Base-by-base conservation (phyloP, 2,797 vertebrate genomes). In the Sardinella longiceps region DNA sequence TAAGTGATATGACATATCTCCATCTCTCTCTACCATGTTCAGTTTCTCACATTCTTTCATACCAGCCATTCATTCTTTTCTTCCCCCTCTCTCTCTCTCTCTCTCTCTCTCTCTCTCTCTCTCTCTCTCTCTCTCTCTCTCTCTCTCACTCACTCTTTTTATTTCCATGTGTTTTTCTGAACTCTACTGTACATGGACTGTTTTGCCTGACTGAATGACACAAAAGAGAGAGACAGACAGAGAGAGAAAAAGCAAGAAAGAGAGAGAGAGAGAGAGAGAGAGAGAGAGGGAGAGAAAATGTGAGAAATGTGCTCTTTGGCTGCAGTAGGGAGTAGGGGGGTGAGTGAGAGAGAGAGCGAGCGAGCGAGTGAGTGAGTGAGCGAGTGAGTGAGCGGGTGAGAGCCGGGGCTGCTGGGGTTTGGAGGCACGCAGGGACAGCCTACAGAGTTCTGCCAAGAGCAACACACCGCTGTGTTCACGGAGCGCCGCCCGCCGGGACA, bases 391-490 rank as follows among this genome's bases (percentile, higher is more conserved):
- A 51, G 84, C 58, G 80, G 60, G 50, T 14, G 84, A 63, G 12
- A 83, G 80, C 81, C 83, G 87, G 87, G 83, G 30, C 33, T 85
- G 88, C 91, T 92, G 93, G 91, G 92, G 93, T 94, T 95, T 74
- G 66, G 88, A 94, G 93, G 94, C 94, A 94, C 90, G 91, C 91
- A 94, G 94, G 94, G 94, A 95, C 94, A 93, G 93, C 93, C 92
- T 93, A 90, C 89, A 90, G 92, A 95, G 94, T 94, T 94, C 94
- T 95, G 94, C 95, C 95, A 95, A 95, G 88, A 95, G 94, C 92
- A 95, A 95, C 94, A 95, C 87, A 90, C 93, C 82, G 90, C 92
- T 94, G 88, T 92, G 91, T 93, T 94, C 92, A 88, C 91, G 87
- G 91, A 84, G 84, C 80, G 87, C 43, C 20, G 89, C 84, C 87